A percentile compares a stretch with the other conserved stretches of the same genome.
phyloP scores from a whole-genome alignment of 1,140 invertebrate species.

The Drosophila murphyi region DNA sequence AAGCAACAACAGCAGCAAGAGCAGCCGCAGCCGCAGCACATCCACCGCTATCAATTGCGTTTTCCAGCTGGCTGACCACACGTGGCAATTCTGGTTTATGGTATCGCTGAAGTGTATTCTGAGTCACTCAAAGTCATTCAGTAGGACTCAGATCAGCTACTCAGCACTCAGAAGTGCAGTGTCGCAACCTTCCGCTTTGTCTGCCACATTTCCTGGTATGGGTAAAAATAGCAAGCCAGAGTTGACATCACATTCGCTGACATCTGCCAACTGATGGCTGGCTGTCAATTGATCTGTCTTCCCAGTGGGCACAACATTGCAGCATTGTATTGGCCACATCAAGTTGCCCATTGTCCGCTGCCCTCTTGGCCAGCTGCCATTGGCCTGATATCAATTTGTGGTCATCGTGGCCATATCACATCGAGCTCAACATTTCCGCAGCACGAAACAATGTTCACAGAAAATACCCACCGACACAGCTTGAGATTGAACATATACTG shows the following conservation, averaged over 20 bases:
- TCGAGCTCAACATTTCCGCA: conserved; percentile 64
- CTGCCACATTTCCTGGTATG: conserved; percentile 28
- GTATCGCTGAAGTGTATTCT: background rate
- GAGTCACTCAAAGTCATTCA: conserved; percentile 32
- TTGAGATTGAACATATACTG: background rate
- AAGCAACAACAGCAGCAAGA: background rate
- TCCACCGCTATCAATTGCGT: conserved; percentile 17
- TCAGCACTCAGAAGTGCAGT: conserved; percentile 15
- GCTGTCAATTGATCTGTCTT: conserved; percentile 6
- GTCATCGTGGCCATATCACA: conserved; percentile 34
- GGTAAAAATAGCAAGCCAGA: background rate
- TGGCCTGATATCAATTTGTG: conserved; percentile 65
- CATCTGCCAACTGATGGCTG: background rate
- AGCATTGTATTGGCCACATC: background rate
- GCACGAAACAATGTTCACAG: conserved; percentile 43
- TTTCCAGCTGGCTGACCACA: conserved; percentile 13
- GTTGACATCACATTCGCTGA: conserved; percentile 20
- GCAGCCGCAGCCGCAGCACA: background rate
- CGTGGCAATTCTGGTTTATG: conserved; percentile 2
- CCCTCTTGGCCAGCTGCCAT: conserved; percentile 24
- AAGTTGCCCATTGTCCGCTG: conserved; percentile 5
- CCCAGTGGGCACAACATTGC: conserved; percentile 4
- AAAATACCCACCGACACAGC: background rate
- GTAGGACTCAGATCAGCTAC: conserved; percentile 2
- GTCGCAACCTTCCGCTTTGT: conserved; percentile 29